These are phyloP conservation scores for Pogonophryne albipinna DNA, from an alignment of 2,797 vertebrate species.

Conservation along the genomic window DNA sequence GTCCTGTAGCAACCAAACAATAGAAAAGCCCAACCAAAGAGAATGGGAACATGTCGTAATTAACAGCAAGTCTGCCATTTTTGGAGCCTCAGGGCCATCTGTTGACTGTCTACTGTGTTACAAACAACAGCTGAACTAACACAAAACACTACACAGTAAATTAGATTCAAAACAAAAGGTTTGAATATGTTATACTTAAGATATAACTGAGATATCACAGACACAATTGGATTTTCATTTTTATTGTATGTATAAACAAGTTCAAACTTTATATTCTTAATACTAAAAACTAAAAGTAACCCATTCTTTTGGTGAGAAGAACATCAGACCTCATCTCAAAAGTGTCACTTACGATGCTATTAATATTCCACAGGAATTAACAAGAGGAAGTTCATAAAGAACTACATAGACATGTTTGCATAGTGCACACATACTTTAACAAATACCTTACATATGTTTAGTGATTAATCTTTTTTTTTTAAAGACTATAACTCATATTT, in stretches of 20 bases:
- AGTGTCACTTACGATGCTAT: constrained; percentile 40
- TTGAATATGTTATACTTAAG: not conserved
- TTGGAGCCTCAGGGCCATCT: not conserved
- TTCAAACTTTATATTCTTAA: constrained; percentile 14
- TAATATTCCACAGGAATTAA: constrained; percentile 79
- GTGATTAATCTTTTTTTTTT: not conserved
- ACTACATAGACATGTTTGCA: constrained; percentile 52
- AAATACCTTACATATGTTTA: constrained; percentile 22
- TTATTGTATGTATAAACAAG: constrained; percentile 43
- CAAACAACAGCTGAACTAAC: too few relatives aligned
- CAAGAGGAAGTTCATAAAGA: constrained; percentile 55
- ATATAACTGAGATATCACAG: constrained; percentile 7
- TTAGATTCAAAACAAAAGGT: constrained; percentile 5
- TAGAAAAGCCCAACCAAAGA: not conserved
- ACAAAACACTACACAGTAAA: not conserved
- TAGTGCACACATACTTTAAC: constrained; percentile 29
- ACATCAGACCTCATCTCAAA: constrained; percentile 52
- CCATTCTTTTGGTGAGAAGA: constrained; percentile 9
- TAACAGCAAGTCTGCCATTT: not conserved
- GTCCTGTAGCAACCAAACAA: not conserved
- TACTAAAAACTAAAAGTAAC: constrained; percentile 7
- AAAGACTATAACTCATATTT: not conserved
- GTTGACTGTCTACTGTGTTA: too few relatives aligned
- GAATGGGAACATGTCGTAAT: not conserved
- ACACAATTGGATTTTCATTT: constrained; percentile 12